These are phyloP conservation scores for Thamnophis sirtalis DNA, from an alignment of 2,113 vertebrate species.

Conservation along the genomic window DNA sequence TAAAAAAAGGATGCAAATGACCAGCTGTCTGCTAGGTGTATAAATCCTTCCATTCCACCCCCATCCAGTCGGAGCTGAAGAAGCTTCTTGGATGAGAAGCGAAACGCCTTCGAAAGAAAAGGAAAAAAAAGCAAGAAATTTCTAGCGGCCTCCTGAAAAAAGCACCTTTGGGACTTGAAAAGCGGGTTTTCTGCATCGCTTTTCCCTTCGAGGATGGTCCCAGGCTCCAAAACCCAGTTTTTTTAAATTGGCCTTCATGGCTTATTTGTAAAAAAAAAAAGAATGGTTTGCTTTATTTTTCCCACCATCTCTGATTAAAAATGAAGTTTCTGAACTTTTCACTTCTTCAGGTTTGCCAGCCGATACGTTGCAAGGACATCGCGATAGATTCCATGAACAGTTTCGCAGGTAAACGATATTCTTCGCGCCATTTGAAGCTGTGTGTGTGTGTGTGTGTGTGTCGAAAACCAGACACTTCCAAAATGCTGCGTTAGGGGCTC, in stretches of 20 bases:
- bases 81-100: too few relatives aligned
- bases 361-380: slow-evolving; percentile 92
- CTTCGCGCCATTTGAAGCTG: neutral
- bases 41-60: too few relatives aligned
- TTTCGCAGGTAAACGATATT: slow-evolving; percentile 82
- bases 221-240: neutral
- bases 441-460: neutral
- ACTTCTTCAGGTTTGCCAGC: slow-evolving; percentile 80
- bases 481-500: fast-evolving
- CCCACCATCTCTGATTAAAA: neutral
- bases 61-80: too few relatives aligned
- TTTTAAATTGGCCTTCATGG: neutral
- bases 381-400: slow-evolving; percentile 94
- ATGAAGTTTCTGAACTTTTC: fast-evolving
- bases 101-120: too few relatives aligned
- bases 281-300: neutral
- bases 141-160: too few relatives aligned
- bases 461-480: neutral
- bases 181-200: neutral
- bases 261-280: neutral
- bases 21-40: too few relatives aligned
- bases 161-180: too few relatives aligned
- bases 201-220: neutral
- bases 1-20: too few relatives aligned
- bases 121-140: too few relatives aligned